Evolutionary conservation across 2,888 invertebrate genomes (phyloP).

Genomic region (Baccha elongata): DNA sequence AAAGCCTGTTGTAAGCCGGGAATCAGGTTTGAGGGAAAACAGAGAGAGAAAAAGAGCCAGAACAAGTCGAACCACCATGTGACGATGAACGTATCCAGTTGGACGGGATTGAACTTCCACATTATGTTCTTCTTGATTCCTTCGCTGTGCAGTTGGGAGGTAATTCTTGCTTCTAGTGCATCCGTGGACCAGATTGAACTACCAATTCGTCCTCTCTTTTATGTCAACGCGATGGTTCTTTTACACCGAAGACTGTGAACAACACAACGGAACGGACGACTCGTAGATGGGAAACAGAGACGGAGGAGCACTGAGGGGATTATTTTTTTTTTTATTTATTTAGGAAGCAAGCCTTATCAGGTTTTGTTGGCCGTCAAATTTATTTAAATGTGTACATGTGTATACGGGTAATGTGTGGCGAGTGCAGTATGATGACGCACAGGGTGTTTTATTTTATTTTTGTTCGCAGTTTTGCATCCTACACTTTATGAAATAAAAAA

Average conservation of each 20-base stretch:
- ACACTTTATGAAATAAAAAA: conserved; percentile 9
- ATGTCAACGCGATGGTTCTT: conserved; percentile 55
- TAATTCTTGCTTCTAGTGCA: conserved; percentile 46
- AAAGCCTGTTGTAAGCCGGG: conserved; percentile 30
- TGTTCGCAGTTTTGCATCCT: conserved; percentile 8
- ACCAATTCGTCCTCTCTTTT: conserved; percentile 57
- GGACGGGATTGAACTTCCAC: conserved; percentile 70
- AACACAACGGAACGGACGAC: conserved; percentile 1
- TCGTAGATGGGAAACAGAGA: neutral
- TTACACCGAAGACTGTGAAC: conserved; percentile 12
- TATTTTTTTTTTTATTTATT: conserved; percentile 3
- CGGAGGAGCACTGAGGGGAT: neutral
- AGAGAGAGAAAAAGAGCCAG: conserved; percentile 12
- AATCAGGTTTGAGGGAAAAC: conserved; percentile 53
- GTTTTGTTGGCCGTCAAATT: conserved; percentile 72
- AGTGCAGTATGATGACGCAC: conserved; percentile 54
- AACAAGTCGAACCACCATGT: conserved; percentile 73
- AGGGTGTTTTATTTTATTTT: conserved; percentile 39
- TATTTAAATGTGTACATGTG: conserved; percentile 63
- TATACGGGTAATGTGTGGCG: conserved; percentile 27
- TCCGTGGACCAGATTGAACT: conserved; percentile 38
- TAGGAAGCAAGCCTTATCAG: conserved; percentile 56
- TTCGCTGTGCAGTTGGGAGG: conserved; percentile 6
- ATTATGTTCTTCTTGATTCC: conserved; percentile 38
- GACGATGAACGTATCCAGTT: conserved; percentile 50